A percentile compares a stretch with the other conserved stretches of the same genome.
Conservation (phyloP, 2,797 vertebrate genomes). For the Brachymystax lenok region DNA sequence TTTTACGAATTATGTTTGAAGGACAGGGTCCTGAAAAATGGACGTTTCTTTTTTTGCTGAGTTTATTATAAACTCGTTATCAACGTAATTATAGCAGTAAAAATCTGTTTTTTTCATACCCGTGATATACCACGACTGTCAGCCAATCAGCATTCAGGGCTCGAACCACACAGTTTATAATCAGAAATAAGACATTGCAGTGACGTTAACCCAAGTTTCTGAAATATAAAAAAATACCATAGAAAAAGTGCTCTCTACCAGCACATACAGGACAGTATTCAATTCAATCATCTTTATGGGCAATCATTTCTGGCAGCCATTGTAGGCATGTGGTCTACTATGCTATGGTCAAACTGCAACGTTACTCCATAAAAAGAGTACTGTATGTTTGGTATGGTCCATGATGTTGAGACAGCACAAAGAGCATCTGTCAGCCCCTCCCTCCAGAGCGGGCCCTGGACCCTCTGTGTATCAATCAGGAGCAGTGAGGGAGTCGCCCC, state of each 20-base stretch:
- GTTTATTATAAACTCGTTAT: too few relatives aligned
- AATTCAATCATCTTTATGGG: background rate
- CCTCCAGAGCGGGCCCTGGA: background rate
- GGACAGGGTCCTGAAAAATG: too few relatives aligned
- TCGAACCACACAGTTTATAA: background rate
- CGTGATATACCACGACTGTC: too few relatives aligned
- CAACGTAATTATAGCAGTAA: too few relatives aligned
- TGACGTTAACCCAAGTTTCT: background rate
- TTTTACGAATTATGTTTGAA: too few relatives aligned
- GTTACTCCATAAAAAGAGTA: background rate
- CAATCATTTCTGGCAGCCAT: too few relatives aligned
- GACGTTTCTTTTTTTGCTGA: too few relatives aligned
- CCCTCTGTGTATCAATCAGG: constrained; percentile 33
- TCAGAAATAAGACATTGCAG: constrained; percentile 5
- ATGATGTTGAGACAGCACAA: background rate
- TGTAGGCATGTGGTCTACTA: too few relatives aligned
- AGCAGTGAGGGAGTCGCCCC: constrained; percentile 25
- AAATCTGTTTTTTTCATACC: too few relatives aligned
- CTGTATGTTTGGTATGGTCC: background rate
- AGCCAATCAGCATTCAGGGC: too few relatives aligned
- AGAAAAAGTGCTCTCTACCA: background rate
- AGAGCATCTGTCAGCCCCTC: background rate
- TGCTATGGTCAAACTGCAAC: background rate
- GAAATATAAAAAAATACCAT: background rate
- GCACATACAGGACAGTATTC: background rate